Evolutionary conservation across 2,797 vertebrate genomes (phyloP).

Genomic region (Semaprochilodus insignis): DNA sequence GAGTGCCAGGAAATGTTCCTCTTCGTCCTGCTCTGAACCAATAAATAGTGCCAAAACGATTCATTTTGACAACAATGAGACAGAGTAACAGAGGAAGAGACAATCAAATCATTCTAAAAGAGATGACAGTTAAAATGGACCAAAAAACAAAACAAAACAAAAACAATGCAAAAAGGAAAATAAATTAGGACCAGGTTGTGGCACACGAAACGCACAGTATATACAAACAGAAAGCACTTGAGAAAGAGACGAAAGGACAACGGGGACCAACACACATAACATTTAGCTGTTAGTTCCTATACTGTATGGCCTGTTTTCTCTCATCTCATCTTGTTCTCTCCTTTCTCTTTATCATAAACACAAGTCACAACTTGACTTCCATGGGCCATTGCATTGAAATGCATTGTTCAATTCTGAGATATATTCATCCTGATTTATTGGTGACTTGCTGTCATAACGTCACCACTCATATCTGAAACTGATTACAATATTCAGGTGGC

Average conservation of each 20-base stretch:
- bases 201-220: constrained; percentile 57
- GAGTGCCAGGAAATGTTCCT: constrained; percentile 24
- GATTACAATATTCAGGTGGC: not conserved
- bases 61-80: constrained; percentile 44
- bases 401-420: constrained; percentile 20
- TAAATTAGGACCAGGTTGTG: constrained; percentile 62
- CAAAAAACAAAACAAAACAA: constrained; percentile 9
- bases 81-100: not conserved
- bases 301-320: constrained; percentile 30
- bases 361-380: constrained; percentile 10
- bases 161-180: constrained; percentile 53
- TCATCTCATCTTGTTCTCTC: not conserved
- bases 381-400: not conserved
- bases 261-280: constrained; percentile 26
- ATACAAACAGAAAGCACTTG: constrained; percentile 67
- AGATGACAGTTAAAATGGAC: constrained; percentile 25
- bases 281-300: constrained; percentile 30
- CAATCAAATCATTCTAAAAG: constrained; percentile 12
- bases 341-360: not conserved
- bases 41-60: constrained; percentile 44
- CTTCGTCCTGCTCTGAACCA: constrained; percentile 21
- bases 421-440: constrained; percentile 23
- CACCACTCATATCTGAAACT: constrained; percentile 49
- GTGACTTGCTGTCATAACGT: not conserved
- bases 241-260: constrained; percentile 36